Evolutionary conservation across 2,888 invertebrate genomes (phyloP).

Genomic region (Cheilosia grossa): DNA sequence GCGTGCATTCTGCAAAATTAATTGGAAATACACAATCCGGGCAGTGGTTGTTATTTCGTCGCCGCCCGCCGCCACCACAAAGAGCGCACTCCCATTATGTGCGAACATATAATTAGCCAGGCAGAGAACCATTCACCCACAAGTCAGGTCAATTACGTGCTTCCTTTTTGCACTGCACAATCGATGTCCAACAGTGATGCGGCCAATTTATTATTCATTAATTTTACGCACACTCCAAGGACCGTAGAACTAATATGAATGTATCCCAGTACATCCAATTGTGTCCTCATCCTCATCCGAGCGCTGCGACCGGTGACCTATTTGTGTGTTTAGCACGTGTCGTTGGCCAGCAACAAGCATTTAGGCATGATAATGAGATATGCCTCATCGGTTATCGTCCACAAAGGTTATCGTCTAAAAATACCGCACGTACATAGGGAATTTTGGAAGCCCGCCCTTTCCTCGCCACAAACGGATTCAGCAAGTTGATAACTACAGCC

Average conservation of each 20-base stretch:
- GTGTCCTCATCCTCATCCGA: neutral
- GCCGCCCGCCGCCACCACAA: no score
- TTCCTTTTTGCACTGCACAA: constrained; percentile 1
- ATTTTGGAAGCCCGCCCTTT: neutral
- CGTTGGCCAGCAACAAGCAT: constrained; percentile 21
- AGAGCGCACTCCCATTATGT: no score
- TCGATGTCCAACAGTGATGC: constrained; percentile 25
- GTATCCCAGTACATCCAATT: neutral
- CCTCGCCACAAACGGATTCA: neutral
- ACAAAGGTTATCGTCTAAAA: no score
- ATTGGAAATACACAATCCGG: no score
- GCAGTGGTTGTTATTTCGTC: no score
- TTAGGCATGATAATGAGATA: constrained; percentile 21
- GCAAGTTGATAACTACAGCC: neutral
- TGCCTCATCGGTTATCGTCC: constrained; percentile 25
- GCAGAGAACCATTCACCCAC: constrained; percentile 12
- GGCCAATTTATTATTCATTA: constrained; percentile 21
- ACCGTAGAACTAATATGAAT: constrained; percentile 23
- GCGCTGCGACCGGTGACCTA: constrained; percentile 25
- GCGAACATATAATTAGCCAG: constrained; percentile 8
- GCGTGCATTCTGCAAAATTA: no score
- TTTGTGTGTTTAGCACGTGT: constrained; percentile 28
- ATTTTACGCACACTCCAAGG: constrained; percentile 13
- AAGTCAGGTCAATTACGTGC: constrained; percentile 9
- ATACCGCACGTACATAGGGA: constrained; percentile 1